Evolutionary conservation across 2,113 vertebrate species (phyloP), one percentile per base, ranked within the genome.

Genomic region (Brachypteracias leptosomus): DNA sequence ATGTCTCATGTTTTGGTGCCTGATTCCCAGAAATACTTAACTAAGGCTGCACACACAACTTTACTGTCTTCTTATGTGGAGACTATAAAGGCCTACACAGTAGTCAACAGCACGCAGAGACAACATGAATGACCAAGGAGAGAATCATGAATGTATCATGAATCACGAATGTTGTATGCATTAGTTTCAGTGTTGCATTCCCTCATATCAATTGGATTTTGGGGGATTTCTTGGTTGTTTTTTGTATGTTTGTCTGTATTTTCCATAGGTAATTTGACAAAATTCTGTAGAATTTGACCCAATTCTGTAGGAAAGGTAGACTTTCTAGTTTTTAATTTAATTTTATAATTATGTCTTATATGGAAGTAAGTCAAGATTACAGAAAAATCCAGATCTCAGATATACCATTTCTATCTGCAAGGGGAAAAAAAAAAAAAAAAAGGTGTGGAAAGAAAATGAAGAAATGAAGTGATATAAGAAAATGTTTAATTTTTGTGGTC

Each of bases 151-250:
- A 72, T 42, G 42, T 42, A 42, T 42, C 42, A 42, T 42, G 42
- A 42, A 42, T 42, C 42, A 42, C 15, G 42, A 42, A 5, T 31
- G 8, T 7, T 14, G 5, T 24, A 21, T 52, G 8, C 25, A 13
- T 21, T 55, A 5, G 2, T 68, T 92, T 40, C 24, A 63, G 31
- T 29, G 4, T 42, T 59, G 3, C 16, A 6, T n/a, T 81, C 31
- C 18, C 16, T 65, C 17, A 35, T 17, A 38, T 21, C 4, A 28
- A 3, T 29, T 31, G 54, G 21, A 13, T 1, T 7, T 44, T 26
- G 25, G 2, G 2, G 2, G 3, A 1, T n/a, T 65, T 26, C 52
- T 57, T 21, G 8, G 2, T 14, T 11, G 19, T 4, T 6, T 33
- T 16, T 71, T 42, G 7, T 35, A 44, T 42, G 7, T 35, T 26